Evolutionary conservation across 2,888 invertebrate species (phyloP).

Genomic region (Cotesia congregata): DNA sequence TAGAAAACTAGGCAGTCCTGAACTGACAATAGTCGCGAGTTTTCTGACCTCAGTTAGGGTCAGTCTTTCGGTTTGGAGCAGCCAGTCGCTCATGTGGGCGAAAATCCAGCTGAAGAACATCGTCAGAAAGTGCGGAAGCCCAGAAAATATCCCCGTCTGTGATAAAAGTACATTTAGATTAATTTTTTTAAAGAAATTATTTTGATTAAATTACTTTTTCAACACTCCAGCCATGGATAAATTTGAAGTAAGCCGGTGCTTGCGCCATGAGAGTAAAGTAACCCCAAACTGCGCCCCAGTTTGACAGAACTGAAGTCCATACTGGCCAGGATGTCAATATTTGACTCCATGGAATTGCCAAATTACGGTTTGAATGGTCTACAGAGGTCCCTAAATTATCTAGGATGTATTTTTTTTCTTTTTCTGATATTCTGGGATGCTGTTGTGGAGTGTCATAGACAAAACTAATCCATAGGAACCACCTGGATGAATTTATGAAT

Average conservation of each 20-base stretch:
- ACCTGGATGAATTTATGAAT: constrained; percentile 50
- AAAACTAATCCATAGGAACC: constrained; percentile 74
- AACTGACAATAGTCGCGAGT: constrained; percentile 75
- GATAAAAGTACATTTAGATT: constrained; percentile 44
- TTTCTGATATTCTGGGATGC: constrained; percentile 77
- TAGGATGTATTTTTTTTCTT: constrained; percentile 75
- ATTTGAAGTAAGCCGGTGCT: constrained; percentile 79
- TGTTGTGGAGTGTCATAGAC: constrained; percentile 77
- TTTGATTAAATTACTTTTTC: constrained; percentile 72
- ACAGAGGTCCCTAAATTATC: constrained; percentile 71
- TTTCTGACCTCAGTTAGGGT: constrained; percentile 76
- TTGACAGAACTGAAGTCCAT: constrained; percentile 77
- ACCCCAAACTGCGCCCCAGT: constrained; percentile 79
- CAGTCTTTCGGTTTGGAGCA: constrained; percentile 73
- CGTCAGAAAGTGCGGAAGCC: constrained; percentile 75
- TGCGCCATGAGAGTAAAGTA: constrained; percentile 79
- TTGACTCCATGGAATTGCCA: constrained; percentile 74
- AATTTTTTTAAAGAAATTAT: neutral
- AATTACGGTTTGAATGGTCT: constrained; percentile 36
- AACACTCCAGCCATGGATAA: constrained; percentile 79
- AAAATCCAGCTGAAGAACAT: constrained; percentile 74
- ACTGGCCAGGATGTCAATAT: constrained; percentile 74
- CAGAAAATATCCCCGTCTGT: constrained; percentile 76
- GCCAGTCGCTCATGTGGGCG: constrained; percentile 74
- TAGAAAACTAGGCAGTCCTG: constrained; percentile 75